Percentiles rank a stretch among this genome's conserved stretches.
Conservation (phyloP, 1,140 invertebrate species). For the Formica exsecta region DNA sequence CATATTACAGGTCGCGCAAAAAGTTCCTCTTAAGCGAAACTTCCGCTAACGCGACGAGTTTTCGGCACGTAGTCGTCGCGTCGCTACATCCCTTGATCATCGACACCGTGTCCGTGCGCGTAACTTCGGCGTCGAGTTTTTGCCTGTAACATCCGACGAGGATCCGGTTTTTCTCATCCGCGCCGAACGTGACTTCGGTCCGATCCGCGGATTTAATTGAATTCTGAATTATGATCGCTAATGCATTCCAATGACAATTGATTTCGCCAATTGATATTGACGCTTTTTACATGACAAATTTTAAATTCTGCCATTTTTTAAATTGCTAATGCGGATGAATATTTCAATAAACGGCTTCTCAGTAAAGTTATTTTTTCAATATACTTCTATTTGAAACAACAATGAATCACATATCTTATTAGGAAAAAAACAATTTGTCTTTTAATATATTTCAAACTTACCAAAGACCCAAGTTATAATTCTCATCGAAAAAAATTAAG, state of each 20-base stretch:
- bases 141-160: constrained; percentile 6
- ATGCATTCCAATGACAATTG: constrained; percentile 13
- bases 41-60: constrained; percentile 56
- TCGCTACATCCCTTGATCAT: constrained; percentile 52
- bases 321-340: not conserved
- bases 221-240: constrained; percentile 32
- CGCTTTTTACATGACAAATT: not conserved
- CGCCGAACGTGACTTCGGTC: constrained; percentile 30
- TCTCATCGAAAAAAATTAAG: not conserved
- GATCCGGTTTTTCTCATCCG: constrained; percentile 3
- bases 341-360: not conserved
- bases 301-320: not conserved
- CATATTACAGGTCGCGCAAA: constrained; percentile 30
- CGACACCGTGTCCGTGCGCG: constrained; percentile 40
- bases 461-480: not conserved
- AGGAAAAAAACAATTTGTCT: not conserved
- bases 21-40: constrained; percentile 52
- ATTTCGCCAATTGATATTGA: constrained; percentile 40
- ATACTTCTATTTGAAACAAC: not conserved
- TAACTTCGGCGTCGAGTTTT: constrained; percentile 36
- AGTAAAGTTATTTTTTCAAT: not conserved
- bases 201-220: constrained; percentile 53
- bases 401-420: not conserved
- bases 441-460: not conserved
- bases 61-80: constrained; percentile 29